These are phyloP conservation scores for Pitta sordida DNA, from an alignment of 2,113 vertebrate genomes.

Conservation along the genomic window DNA sequence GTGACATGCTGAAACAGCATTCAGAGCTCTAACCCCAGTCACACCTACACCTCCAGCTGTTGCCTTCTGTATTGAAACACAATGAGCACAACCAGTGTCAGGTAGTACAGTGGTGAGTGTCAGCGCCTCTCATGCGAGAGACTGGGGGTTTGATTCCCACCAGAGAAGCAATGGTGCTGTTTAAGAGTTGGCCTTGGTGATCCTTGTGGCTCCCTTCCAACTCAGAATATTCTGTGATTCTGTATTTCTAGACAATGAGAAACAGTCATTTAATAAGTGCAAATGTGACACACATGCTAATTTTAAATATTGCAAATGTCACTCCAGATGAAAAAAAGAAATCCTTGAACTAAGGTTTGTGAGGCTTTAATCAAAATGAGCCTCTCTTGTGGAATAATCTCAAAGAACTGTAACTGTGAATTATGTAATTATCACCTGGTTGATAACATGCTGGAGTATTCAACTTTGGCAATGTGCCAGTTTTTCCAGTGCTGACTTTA, in stretches of 20 bases:
- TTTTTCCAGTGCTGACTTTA: neutral
- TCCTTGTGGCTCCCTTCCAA: too few relatives aligned
- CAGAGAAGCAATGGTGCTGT: too few relatives aligned
- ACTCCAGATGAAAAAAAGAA: neutral
- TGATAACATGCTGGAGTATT: neutral
- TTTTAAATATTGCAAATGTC: neutral
- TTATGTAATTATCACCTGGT: neutral
- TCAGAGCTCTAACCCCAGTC: neutral
- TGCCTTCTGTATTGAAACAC: neutral
- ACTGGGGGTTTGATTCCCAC: too few relatives aligned
- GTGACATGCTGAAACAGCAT: accelerated
- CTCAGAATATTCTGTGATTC: too few relatives aligned
- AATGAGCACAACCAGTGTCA: neutral
- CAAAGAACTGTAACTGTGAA: neutral
- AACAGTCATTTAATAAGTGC: neutral
- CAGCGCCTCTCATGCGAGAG: too few relatives aligned
- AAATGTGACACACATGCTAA: neutral
- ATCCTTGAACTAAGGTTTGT: neutral
- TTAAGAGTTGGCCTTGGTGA: too few relatives aligned
- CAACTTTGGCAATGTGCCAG: neutral
- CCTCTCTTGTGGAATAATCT: neutral
- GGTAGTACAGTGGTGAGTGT: too few relatives aligned
- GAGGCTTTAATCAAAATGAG: neutral
- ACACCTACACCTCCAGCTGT: neutral
- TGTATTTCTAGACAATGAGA: neutral